phyloP scores from a whole-genome alignment of 2,797 vertebrate species.

The Sarcoramphus papa region DNA sequence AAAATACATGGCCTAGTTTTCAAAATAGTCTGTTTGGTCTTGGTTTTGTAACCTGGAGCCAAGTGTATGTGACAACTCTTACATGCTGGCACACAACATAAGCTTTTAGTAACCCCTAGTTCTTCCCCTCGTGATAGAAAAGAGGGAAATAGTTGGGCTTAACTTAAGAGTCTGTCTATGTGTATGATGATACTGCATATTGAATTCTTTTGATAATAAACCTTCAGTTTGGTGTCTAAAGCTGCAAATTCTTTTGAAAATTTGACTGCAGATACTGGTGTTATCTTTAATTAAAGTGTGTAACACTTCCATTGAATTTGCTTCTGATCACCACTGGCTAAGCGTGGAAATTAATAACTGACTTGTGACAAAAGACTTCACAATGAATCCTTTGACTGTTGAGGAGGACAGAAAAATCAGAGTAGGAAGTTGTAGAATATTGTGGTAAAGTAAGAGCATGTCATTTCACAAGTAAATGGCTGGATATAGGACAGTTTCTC shows the following conservation, averaged over 20 bases:
- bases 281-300: neutral
- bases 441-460: neutral
- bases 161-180: neutral
- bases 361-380: neutral
- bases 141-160: neutral
- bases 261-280: neutral
- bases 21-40: neutral
- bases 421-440: neutral
- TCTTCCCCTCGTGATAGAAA: neutral
- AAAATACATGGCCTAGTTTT: neutral
- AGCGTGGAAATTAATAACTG: neutral
- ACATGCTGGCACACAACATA: rapidly evolving
- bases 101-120: neutral
- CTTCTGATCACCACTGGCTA: neutral
- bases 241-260: neutral
- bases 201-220: neutral
- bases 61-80: neutral
- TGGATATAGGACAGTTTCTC: neutral
- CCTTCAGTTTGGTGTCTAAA: neutral
- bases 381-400: neutral
- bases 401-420: neutral
- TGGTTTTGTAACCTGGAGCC: neutral
- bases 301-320: neutral
- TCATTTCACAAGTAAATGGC: neutral
- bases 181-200: neutral